phyloP scores from a whole-genome alignment of 2,797 vertebrate genomes.

The Aselliscus stoliczkanus region DNA sequence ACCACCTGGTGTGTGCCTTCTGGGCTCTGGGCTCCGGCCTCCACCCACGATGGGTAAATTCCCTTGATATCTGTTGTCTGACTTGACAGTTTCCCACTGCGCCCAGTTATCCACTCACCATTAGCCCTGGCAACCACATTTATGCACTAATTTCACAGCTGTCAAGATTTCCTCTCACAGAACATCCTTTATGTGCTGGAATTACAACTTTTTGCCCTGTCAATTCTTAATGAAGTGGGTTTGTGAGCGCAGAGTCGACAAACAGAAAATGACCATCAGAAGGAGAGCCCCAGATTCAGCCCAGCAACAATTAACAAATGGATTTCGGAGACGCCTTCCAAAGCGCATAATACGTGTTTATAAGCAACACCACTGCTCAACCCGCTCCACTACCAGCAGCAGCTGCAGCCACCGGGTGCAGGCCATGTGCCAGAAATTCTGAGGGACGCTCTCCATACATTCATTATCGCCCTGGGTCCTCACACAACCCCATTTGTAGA shows the following conservation, averaged over 20 bases:
- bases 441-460: not conserved
- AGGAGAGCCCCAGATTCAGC: not conserved
- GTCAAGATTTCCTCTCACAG: constrained; percentile 27
- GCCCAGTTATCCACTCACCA: constrained; percentile 30
- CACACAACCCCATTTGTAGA: not conserved
- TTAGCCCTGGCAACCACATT: constrained; percentile 52
- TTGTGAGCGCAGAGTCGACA: constrained; percentile 44
- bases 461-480: not conserved
- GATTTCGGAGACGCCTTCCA: constrained; percentile 27
- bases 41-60: not conserved
- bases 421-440: not conserved
- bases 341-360: not conserved
- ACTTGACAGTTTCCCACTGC: constrained; percentile 34
- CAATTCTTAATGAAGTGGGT: constrained; percentile 68
- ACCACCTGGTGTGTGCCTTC: not conserved
- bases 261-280: constrained; percentile 23
- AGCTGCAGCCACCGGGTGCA: not conserved
- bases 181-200: constrained; percentile 57
- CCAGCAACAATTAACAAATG: constrained; percentile 50
- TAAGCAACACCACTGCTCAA: not conserved
- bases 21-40: not conserved
- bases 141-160: constrained; percentile 54
- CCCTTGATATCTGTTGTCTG: not conserved
- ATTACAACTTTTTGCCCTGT: constrained; percentile 42
- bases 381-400: not conserved